Base-by-base conservation (phyloP, 2,888 invertebrate species). In the Lutraria lutraria region DNA sequence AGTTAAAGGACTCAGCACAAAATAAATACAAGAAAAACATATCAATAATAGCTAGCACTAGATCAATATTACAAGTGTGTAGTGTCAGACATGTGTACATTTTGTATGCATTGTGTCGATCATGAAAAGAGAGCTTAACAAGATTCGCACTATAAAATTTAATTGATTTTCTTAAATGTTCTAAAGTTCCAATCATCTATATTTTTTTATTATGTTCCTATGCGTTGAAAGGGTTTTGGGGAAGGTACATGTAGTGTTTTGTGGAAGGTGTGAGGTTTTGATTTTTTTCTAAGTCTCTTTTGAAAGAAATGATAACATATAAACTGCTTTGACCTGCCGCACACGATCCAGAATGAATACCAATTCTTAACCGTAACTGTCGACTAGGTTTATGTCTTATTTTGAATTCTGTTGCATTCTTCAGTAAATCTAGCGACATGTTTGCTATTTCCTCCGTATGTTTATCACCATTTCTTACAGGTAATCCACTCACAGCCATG, bases 351-450 rank as follows among this genome's bases (percentile, higher is more conserved):
- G 94, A 90, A 80, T 94, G 93, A 53, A 94, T 56, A 21, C 94
- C 94, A 53, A 93, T 94, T 21, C 94, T 68, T 15, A 93, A 81
- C 81, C 90, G 81, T 16, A 94, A 83, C 63, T 87, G 87, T 63
- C 68, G 85, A 2, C 86, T 89, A 10, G 93, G 94, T 54, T 31
- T 79, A 80, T 94, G 93, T 1, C 54, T 83, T 34, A 94, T 93
- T 82, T 88, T 76, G 79, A 94, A 94, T 0, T 98, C 90, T 13
- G 93, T 98, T 19, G 94, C 93, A 52, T 91, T 92, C 29, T 88
- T 85, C 21, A 95, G 89, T 19, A 95, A 89, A 76, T 94, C 93
- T 63, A 95, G 89, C 8, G 95, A 92, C 91, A 95, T 94, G 81
- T 94, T 92, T n/a, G 95, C 95, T 81, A 95, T 95, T 88, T 95